A percentile compares a stretch with the other conserved stretches of the same genome.
Conservation (phyloP, 2,888 invertebrate genomes). For the Zeuzera pyrina region DNA sequence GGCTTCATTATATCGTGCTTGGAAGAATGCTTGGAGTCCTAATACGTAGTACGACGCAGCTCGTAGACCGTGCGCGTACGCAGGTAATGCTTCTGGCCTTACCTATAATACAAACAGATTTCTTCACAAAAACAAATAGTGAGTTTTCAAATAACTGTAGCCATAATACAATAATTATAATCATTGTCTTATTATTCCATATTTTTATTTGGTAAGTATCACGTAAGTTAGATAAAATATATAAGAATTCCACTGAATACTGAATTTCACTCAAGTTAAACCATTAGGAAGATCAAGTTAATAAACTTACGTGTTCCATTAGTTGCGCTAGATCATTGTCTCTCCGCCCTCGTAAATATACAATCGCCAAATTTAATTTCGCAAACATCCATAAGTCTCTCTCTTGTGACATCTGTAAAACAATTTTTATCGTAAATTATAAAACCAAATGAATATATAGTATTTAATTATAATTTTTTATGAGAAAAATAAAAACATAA, state of each 20-base stretch:
- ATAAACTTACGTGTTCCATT: conserved; percentile 87
- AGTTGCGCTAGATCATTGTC: conserved; percentile 90
- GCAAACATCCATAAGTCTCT: conserved; percentile 95
- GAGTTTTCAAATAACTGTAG: not conserved
- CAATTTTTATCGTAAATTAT: not conserved
- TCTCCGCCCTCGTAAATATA: conserved; percentile 92
- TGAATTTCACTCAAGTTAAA: not conserved
- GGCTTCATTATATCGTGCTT: conserved; percentile 96
- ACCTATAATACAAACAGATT: conserved; percentile 66
- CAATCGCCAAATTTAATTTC: conserved; percentile 96
- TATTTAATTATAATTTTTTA: no score
- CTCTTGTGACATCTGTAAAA: conserved; percentile 85
- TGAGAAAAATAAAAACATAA: no score
- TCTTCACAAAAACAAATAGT: not conserved
- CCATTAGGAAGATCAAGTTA: not conserved
- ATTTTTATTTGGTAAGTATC: no score
- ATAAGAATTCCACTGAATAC: not conserved
- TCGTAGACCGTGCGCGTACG: conserved; percentile 92
- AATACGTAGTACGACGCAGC: conserved; percentile 98
- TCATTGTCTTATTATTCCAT: no score
- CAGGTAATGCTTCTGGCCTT: conserved; percentile 91
- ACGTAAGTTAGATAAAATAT: no score
- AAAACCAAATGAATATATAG: not conserved
- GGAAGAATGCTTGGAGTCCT: conserved; percentile 97
- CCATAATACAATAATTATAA: not conserved